Conservation (phyloP, 2,888 invertebrate genomes). For the Conchocele bisecta region DNA sequence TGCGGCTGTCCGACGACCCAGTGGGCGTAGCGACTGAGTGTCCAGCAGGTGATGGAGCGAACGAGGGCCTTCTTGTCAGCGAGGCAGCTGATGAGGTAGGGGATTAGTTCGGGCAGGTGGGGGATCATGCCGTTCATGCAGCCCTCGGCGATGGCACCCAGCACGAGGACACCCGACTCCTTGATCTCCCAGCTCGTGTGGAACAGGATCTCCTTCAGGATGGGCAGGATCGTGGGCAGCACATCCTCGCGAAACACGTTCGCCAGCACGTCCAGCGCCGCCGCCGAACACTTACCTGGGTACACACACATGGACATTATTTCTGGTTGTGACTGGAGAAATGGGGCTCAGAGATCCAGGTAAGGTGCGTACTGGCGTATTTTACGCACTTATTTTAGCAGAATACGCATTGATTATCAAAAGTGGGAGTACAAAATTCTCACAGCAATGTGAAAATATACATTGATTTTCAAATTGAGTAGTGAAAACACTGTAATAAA, state of each 20-base stretch:
- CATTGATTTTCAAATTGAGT: too few species aligned
- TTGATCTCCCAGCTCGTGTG: conserved; percentile 98
- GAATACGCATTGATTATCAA: too few species aligned
- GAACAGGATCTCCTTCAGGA: conserved; percentile 97
- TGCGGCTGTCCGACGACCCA: conserved; percentile 99
- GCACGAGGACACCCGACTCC: conserved; percentile 95
- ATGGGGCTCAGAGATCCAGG: neutral
- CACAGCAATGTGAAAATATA: too few species aligned
- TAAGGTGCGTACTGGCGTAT: neutral
- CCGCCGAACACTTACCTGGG: conserved; percentile 97
- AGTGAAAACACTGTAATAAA: too few species aligned
- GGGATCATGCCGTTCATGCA: conserved; percentile 98
- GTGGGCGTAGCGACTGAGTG: conserved; percentile 97
- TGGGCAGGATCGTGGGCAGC: conserved; percentile 95
- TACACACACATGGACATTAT: neutral
- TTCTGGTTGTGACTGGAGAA: neutral
- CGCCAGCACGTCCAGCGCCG: conserved; percentile 97
- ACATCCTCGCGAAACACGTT: conserved; percentile 98
- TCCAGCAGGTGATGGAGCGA: conserved; percentile 99
- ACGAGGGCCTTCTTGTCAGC: conserved; percentile 98
- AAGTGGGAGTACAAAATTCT: too few species aligned
- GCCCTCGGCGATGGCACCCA: conserved; percentile 94
- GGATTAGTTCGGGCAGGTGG: conserved; percentile 97
- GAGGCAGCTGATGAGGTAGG: conserved; percentile 96
- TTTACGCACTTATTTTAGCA: neutral